Base-by-base conservation (phyloP, 2,797 vertebrate genomes). In the Parotocinclus haroldoi region DNA sequence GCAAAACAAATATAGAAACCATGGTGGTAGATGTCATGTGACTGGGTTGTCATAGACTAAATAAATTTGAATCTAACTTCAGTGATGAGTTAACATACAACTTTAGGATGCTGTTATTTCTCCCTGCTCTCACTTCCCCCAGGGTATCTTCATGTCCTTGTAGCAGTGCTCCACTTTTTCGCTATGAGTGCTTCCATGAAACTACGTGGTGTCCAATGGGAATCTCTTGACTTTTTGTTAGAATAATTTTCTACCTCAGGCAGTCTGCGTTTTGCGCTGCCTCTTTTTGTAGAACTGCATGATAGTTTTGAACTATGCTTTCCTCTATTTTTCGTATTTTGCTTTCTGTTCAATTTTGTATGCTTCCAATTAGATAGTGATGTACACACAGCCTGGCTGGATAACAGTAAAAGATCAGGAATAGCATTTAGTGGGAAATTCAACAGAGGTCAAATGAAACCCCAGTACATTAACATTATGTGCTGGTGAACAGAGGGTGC, bases 201-300 rank as follows among this genome's bases (percentile, higher is more conserved):
- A 81, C 67, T 16, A 39, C 69, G 46, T 80, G 69, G 68, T 81
- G 75, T 84, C 81, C 73, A 74, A 67, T 77, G 80, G 81, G 79
- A 86, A 79, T 83, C 76, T 80, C 64, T 58, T 49, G 10, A 78
- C 79, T 63, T 84, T 83, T 81, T 80, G 75, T 85, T 72, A 50
- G 71, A 83, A 83, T 86, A 76, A 80, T 83, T 84, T 83, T 81
- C 61, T 67, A 85, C 80, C 83, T 78, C 76, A 44, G 80, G 83
- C 81, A 45, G 52, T 76, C 6, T 54, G 38, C 68, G 50, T 62
- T 65, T 66, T 19, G 61, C 19, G 51, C 60, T 76, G 60, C 64
- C 63, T 64, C 81, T 75, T 85, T 16, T 54, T 63, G 69, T 65
- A 73, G 56, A 63, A 45, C 77, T 53, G 61, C 76, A 79, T 75